Conservation (phyloP, 2,797 vertebrate species). For the Sebastes umbrosus region DNA sequence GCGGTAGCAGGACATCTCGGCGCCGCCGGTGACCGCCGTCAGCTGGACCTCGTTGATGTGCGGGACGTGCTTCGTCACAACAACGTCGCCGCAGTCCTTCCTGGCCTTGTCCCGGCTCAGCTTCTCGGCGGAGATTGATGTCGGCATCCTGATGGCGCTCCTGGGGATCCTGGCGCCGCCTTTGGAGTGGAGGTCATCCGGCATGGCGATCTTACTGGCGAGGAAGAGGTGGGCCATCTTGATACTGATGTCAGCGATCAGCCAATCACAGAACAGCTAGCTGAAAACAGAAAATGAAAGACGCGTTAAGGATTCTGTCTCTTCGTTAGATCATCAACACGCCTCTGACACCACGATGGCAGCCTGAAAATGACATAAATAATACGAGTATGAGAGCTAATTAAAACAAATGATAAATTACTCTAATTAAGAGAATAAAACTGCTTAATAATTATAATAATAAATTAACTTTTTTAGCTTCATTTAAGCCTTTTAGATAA, state of each 20-base stretch:
- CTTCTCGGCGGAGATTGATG: slow-evolving; percentile 71
- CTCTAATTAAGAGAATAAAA: no score
- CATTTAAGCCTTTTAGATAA: no score
- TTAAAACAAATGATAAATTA: no score
- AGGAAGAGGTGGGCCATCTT: slow-evolving; percentile 69
- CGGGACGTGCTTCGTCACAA: slow-evolving; percentile 65
- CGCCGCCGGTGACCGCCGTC: slow-evolving; percentile 88
- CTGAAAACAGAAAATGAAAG: slow-evolving; percentile 13
- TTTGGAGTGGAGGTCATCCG: slow-evolving; percentile 83
- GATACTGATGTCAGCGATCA: slow-evolving; percentile 2
- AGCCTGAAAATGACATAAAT: not conserved
- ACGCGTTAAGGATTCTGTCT: not conserved
- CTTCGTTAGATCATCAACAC: not conserved
- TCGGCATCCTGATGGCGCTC: slow-evolving; percentile 8
- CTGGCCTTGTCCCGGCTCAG: slow-evolving; percentile 73
- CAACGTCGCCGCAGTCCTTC: not conserved
- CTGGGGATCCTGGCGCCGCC: slow-evolving; percentile 74
- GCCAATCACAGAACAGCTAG: slow-evolving; percentile 49
- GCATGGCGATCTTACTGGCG: slow-evolving; percentile 73
- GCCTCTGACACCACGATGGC: not conserved
- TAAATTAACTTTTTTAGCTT: no score
- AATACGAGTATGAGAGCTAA: no score
- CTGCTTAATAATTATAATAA: no score
- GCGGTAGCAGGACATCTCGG: slow-evolving; percentile 91
- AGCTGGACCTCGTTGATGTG: slow-evolving; percentile 88